Evolutionary conservation across 2,797 vertebrate genomes (phyloP).

Genomic region (Oreochromis grahami): DNA sequence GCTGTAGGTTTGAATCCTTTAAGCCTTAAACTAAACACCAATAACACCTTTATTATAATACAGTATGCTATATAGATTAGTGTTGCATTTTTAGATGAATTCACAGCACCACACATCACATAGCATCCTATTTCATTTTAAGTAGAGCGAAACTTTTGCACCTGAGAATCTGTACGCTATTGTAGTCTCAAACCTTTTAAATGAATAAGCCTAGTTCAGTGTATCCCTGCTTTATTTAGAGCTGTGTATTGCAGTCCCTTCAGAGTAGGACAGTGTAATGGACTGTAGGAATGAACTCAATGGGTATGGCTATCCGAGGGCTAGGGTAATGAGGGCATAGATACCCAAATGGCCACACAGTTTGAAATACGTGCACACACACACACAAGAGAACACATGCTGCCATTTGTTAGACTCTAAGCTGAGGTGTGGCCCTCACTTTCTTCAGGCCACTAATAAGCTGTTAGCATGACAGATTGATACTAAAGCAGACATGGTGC

Average conservation of each 20-base stretch:
- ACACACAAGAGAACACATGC: background rate
- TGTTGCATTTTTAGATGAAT: background rate
- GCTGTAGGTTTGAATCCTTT: background rate
- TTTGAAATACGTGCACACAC: conserved; percentile 31
- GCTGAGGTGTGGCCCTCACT: conserved; percentile 65
- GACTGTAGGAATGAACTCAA: conserved; percentile 30
- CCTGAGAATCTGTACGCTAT: background rate
- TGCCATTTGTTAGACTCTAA: conserved; percentile 56
- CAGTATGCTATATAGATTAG: background rate
- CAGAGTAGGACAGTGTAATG: conserved; percentile 29
- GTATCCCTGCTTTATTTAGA: conserved; percentile 2
- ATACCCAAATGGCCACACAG: conserved; percentile 42
- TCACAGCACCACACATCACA: background rate
- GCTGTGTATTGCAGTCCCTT: background rate
- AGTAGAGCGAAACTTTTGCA: background rate
- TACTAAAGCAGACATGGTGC: conserved; percentile 69
- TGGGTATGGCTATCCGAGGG: conserved; percentile 24
- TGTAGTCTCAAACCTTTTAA: conserved; percentile 2
- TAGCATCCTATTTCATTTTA: background rate
- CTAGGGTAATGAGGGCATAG: conserved; percentile 54
- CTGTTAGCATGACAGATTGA: conserved; percentile 78
- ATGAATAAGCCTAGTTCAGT: background rate
- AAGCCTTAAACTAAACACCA: background rate
- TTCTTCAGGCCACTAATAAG: conserved; percentile 76
- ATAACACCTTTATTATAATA: background rate